Base-by-base conservation (phyloP, 2,888 invertebrate genomes). In the Chymomyza amoena region DNA sequence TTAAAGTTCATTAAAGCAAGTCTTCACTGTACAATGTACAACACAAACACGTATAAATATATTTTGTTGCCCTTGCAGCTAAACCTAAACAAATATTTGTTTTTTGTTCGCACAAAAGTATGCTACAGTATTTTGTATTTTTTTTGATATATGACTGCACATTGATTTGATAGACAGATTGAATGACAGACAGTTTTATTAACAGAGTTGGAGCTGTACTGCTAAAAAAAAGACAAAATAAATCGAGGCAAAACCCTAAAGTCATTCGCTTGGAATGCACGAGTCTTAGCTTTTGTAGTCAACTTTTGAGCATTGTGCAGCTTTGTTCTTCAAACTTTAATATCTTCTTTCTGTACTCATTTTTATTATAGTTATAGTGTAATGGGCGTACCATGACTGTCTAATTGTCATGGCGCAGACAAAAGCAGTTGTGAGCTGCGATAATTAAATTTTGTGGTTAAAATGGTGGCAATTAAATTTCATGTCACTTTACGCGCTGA, bases 141-240 rank as follows among this genome's bases (percentile, higher is more conserved):
- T 45, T 45, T 13, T 15, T 45, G 0, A 13, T 45, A 45, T 45
- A 13, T 45, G 39, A 45, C 39, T 45, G 52, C 63, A 70, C 83
- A 78, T 84, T 81, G 84, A 78, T 87, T 88, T 88, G 87, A 88
- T 84, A 88, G 89, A 84, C 84, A 87, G 72, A 87, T 88, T 84
- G 88, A 88, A 88, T 86, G 87, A 84, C 84, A 84, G 59, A 64
- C 65, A 72, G 76, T 76, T 84, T 57, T 57, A 57, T 57, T 25
- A 20, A 18, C 54, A 25, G 39, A 45, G 13, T 45, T 45, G 4
- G 13, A 13, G 13, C 39, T 45, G 6, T 45, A 2, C 0, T 45
- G 39, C 6, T 45, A 10, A 45, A 2, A 10, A 39, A 45, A 4
- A 45, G n/a, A n/a, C n/a, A n/a, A n/a, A n/a, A n/a, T n/a, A n/a